Percentiles rank a stretch among this genome's conserved stretches.
Evolutionary conservation across 2,888 invertebrate genomes (phyloP).

Genomic region (Orthosia gracilis): DNA sequence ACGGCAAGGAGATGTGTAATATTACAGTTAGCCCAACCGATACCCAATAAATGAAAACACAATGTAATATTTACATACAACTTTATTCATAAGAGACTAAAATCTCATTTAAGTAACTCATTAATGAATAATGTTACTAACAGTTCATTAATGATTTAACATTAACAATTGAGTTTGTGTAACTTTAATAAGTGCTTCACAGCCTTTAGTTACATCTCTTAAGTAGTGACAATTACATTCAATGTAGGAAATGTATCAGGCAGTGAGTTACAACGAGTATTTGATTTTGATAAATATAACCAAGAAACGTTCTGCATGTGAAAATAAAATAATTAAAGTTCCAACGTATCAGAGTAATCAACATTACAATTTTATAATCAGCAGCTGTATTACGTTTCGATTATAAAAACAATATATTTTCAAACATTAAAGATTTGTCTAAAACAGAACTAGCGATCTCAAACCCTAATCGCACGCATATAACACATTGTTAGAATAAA

Average conservation of each 20-base stretch:
- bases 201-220: conserved; percentile 63
- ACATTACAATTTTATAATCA: conserved; percentile 13
- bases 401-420: conserved; percentile 21
- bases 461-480: conserved; percentile 21
- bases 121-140: conserved; percentile 42
- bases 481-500: conserved; percentile 37
- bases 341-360: conserved; percentile 24
- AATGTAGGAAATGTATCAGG: conserved; percentile 33
- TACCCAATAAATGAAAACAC: conserved; percentile 41
- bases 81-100: conserved; percentile 62
- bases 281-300: conserved; percentile 21
- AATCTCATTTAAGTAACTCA: conserved; percentile 53
- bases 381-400: conserved; percentile 13
- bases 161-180: conserved; percentile 61
- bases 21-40: neutral
- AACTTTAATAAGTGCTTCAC: conserved; percentile 66
- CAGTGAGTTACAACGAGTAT: conserved; percentile 49
- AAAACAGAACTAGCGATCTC: conserved; percentile 8
- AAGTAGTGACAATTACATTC: conserved; percentile 26
- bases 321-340: conserved; percentile 11
- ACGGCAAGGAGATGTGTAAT: too few relatives aligned
- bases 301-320: conserved; percentile 6
- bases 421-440: neutral
- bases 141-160: conserved; percentile 51
- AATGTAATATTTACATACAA: conserved; percentile 52